These are phyloP conservation scores for Dendronephthya gigantea DNA, from an alignment of 64 coral and sea anemone species.

Conservation along the genomic window DNA sequence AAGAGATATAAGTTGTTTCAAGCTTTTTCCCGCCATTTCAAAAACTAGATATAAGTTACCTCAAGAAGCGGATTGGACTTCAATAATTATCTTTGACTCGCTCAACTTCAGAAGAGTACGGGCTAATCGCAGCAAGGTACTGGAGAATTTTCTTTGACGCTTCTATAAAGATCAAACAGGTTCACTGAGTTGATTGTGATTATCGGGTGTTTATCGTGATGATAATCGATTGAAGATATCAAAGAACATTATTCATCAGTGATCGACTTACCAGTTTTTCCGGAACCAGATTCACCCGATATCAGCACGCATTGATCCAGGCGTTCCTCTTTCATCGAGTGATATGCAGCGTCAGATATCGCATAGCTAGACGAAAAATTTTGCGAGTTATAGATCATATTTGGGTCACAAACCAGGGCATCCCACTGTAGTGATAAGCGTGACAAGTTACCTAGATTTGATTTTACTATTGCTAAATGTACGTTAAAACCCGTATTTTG, in stretches of 20 bases:
- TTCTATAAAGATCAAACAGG: constrained; percentile 63
- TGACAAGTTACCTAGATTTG: too few relatives aligned
- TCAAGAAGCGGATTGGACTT: constrained; percentile 90
- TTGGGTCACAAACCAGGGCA: too few relatives aligned
- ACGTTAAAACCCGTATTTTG: too few relatives aligned
- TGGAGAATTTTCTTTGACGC: constrained; percentile 94
- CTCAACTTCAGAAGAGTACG: constrained; percentile 67
- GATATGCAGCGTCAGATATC: constrained; percentile 91
- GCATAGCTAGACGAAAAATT: constrained; percentile 53
- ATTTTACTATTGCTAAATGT: too few relatives aligned
- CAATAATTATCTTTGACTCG: constrained; percentile 77
- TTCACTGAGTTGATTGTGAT: too few relatives aligned
- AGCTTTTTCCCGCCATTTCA: too few relatives aligned
- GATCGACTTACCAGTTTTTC: constrained; percentile 70
- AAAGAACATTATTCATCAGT: too few relatives aligned
- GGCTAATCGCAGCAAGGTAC: constrained; percentile 86
- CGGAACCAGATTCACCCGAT: constrained; percentile 91
- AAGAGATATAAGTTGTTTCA: neutral
- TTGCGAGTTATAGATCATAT: neutral
- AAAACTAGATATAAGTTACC: constrained; percentile 32
- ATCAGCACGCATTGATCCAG: constrained; percentile 89
- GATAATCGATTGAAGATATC: neutral
- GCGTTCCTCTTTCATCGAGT: constrained; percentile 94
- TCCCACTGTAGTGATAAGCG: too few relatives aligned
- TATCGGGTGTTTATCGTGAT: too few relatives aligned